These are phyloP conservation scores for Pegea sp. DNA, from an alignment of 23 tunicate genomes.

Conservation along the genomic window DNA sequence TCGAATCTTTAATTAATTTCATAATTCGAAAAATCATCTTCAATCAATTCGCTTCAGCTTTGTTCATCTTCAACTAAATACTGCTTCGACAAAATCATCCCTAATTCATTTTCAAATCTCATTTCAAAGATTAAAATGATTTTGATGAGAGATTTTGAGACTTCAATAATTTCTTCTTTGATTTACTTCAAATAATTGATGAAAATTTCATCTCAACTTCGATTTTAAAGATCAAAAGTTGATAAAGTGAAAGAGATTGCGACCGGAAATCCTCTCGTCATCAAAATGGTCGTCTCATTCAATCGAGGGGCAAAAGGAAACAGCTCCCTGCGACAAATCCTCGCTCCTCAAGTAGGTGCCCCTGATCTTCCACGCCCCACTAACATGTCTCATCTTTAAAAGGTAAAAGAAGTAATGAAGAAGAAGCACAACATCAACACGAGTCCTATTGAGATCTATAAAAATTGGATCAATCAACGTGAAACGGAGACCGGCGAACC, in stretches of 20 bases:
- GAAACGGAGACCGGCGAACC: conserved; percentile 98
- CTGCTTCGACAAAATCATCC: too few relatives aligned
- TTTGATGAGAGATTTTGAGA: too few relatives aligned
- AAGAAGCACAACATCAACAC: conserved; percentile 71
- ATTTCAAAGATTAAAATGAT: too few relatives aligned
- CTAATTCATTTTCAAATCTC: too few relatives aligned
- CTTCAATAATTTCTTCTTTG: too few relatives aligned
- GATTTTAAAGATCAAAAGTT: conserved; percentile 52
- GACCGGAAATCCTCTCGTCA: conserved; percentile 88
- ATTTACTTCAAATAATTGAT: background rate
- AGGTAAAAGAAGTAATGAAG: conserved; percentile 82
- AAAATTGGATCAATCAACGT: conserved; percentile 75
- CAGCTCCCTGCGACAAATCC: conserved; percentile 78
- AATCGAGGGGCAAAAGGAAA: conserved; percentile 94
- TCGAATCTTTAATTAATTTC: too few relatives aligned
- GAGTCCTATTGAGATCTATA: conserved; percentile 87
- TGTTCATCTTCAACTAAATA: too few relatives aligned
- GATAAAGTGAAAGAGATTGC: conserved; percentile 90
- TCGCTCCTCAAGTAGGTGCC: conserved; percentile 58
- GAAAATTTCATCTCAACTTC: background rate
- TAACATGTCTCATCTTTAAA: background rate
- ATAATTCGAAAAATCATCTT: too few relatives aligned
- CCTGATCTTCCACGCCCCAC: background rate
- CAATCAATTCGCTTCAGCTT: too few relatives aligned
- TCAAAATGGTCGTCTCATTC: conserved; percentile 91